A percentile compares a stretch with the other conserved stretches of the same genome.
Evolutionary conservation across 53 echinoderm and acorn worm species (phyloP).

Genomic region (Arbacia lixula): DNA sequence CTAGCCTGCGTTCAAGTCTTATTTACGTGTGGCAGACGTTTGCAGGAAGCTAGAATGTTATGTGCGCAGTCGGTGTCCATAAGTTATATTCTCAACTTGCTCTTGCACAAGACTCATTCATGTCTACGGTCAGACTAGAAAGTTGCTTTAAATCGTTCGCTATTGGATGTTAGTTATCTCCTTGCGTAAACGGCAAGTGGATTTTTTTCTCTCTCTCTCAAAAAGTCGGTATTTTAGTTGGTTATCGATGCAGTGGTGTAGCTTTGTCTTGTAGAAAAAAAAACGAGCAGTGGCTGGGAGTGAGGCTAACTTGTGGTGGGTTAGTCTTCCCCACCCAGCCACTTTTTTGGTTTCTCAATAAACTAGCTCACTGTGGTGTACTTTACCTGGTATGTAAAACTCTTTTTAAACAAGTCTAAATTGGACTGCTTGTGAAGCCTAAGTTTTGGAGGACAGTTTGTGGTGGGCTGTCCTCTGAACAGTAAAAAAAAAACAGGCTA

Average conservation of each 20-base stretch:
- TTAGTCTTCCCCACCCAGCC: constrained; percentile 25
- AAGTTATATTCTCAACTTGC: too few relatives aligned
- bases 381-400: constrained; percentile 7
- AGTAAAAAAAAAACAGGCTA: neutral
- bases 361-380: constrained; percentile 38
- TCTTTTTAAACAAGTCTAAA: neutral
- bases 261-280: constrained; percentile 23
- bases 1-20: too few relatives aligned
- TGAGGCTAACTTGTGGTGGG: constrained; percentile 46
- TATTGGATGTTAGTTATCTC: too few relatives aligned
- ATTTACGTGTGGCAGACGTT: too few relatives aligned
- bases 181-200: too few relatives aligned
- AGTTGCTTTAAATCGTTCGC: too few relatives aligned
- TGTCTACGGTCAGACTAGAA: too few relatives aligned
- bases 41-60: too few relatives aligned
- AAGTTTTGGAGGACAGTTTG: constrained; percentile 13
- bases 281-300: constrained; percentile 14
- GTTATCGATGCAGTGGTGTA: constrained; percentile 38
- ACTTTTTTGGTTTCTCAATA: too few relatives aligned
- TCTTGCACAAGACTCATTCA: too few relatives aligned
- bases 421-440: constrained; percentile 36
- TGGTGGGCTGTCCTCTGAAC: constrained; percentile 33
- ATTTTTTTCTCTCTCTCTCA: too few relatives aligned
- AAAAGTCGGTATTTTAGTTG: constrained; percentile 20
- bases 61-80: too few relatives aligned